These are phyloP conservation scores for Petrosia ficiformis DNA, from an alignment of 37 sponge, comb jelly and placozoan genomes.

Conservation along the genomic window DNA sequence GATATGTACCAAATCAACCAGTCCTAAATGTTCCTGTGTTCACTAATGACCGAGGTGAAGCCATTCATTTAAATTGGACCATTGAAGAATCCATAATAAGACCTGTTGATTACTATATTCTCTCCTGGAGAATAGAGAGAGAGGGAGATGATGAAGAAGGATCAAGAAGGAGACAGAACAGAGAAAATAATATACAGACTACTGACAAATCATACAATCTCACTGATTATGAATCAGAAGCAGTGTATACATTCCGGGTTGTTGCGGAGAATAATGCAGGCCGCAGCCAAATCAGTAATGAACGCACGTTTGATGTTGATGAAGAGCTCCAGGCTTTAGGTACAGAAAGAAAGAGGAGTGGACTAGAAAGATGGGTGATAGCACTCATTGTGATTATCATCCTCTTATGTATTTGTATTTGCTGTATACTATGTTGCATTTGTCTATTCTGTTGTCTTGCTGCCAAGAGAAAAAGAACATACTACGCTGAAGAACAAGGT, in stretches of 20 bases:
- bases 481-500: constrained; percentile 10
- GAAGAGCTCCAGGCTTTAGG: background rate
- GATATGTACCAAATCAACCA: no score
- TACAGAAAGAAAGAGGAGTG: background rate
- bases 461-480: background rate
- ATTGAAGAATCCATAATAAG: background rate
- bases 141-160: no score
- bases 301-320: background rate
- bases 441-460: background rate
- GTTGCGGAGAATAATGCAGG: background rate
- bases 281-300: background rate
- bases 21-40: no score
- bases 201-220: no score
- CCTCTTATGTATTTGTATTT: background rate
- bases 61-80: background rate
- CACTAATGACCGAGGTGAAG: no score
- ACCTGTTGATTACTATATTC: background rate
- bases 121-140: background rate
- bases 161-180: no score
- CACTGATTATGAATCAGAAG: no score
- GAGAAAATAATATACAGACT: no score
- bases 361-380: background rate
- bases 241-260: background rate
- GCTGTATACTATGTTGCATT: background rate
- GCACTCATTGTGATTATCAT: background rate